Conservation (phyloP, 2,888 invertebrate genomes). For the Conomelus anceps region DNA sequence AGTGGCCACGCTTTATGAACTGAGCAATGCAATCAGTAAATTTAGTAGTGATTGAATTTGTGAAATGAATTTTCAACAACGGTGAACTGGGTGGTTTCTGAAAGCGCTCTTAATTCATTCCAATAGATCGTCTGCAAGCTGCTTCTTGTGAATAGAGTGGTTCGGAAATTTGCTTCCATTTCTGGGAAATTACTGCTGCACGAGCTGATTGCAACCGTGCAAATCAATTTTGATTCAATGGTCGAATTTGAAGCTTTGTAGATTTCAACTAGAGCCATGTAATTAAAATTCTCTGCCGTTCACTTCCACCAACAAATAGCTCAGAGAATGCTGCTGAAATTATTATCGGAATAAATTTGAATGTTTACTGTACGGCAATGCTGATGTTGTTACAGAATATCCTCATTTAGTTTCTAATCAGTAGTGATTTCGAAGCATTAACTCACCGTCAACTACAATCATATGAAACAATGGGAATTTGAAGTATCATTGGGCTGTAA, state of each 20-base stretch:
- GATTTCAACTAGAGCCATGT: neutral
- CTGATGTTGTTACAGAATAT: neutral
- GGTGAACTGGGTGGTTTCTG: neutral
- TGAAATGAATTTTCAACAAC: neutral
- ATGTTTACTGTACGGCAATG: neutral
- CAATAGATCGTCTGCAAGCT: neutral
- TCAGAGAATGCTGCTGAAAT: neutral
- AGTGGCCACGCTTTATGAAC: neutral
- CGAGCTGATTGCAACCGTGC: neutral
- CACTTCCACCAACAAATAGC: neutral
- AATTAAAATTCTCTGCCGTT: neutral
- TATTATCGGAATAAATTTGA: neutral
- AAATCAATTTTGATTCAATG: neutral
- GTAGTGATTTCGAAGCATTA: neutral
- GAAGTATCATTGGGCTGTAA: neutral
- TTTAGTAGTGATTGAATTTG: neutral
- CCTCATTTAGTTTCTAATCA: neutral
- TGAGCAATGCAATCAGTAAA: neutral
- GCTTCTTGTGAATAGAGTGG: neutral
- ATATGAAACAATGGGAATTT: neutral
- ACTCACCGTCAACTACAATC: neutral
- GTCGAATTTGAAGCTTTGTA: neutral
- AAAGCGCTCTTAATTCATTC: neutral
- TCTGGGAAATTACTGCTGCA: neutral
- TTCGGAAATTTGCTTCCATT: neutral